A percentile compares a stretch with the other conserved stretches of the same genome.
These are phyloP conservation scores for Cartodere bifasciata DNA, from an alignment of 2,888 invertebrate genomes.

Conservation along the genomic window DNA sequence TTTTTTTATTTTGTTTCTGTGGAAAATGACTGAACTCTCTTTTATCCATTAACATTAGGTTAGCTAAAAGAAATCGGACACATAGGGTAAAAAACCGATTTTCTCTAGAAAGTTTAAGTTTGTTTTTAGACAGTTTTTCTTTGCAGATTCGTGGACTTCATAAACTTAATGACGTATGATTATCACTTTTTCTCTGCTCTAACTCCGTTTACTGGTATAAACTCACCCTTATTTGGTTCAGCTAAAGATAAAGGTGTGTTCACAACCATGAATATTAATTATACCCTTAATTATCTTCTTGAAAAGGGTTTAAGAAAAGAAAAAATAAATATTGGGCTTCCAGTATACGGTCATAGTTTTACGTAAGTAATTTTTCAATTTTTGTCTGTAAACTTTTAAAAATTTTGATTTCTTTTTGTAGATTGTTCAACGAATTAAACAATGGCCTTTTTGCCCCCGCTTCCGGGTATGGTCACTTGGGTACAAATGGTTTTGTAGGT, in stretches of 20 bases:
- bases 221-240: constrained; percentile 63
- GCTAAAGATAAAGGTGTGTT: constrained; percentile 48
- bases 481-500: constrained; percentile 53
- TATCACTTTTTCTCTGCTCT: constrained; percentile 65
- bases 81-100: too few relatives aligned
- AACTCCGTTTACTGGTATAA: constrained; percentile 72
- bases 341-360: constrained; percentile 77
- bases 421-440: constrained; percentile 54
- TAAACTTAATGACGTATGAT: constrained; percentile 85
- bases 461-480: constrained; percentile 52
- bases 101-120: too few relatives aligned
- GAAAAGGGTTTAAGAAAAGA: constrained; percentile 59
- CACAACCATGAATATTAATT: constrained; percentile 66
- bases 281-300: constrained; percentile 66
- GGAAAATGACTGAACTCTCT: too few relatives aligned
- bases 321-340: constrained; percentile 75
- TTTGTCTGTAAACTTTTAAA: too few relatives aligned
- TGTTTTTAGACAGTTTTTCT: constrained; percentile 10
- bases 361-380: too few relatives aligned
- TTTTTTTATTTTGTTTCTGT: too few relatives aligned
- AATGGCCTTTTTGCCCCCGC: constrained; percentile 59
- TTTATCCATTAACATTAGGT: too few relatives aligned
- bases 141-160: constrained; percentile 60
- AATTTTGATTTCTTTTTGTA: constrained; percentile 24
- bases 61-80: too few relatives aligned